phyloP scores from a whole-genome alignment of 2,113 vertebrate genomes.

The Sturnus vulgaris region DNA sequence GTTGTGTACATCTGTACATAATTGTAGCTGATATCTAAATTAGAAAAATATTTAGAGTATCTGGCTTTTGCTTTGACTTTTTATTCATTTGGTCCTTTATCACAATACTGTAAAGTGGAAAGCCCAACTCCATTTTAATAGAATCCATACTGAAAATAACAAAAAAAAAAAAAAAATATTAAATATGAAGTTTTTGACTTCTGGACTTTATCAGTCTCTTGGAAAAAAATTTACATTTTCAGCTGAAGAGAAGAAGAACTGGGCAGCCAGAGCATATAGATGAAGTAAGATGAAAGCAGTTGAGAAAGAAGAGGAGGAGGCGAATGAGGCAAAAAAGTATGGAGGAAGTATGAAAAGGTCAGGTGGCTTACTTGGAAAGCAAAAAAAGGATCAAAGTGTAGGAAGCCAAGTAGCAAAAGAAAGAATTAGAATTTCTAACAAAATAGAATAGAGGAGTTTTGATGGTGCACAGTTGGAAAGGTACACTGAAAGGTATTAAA shows the following conservation, averaged over 20 bases:
- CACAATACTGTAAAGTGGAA: constrained; percentile 18
- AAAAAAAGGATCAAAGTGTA: constrained; percentile 12
- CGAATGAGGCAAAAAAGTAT: neutral
- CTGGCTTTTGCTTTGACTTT: constrained; percentile 1
- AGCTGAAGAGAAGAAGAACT: constrained; percentile 7
- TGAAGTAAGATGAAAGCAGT: constrained; percentile 44
- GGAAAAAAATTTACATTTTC: constrained; percentile 24
- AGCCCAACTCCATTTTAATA: constrained; percentile 14
- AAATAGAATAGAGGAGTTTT: constrained; percentile 24
- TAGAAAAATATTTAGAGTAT: neutral
- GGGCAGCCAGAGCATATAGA: constrained; percentile 4
- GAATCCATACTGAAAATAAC: constrained; percentile 40
- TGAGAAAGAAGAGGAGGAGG: constrained; percentile 10
- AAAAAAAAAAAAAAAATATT: constrained; percentile 62
- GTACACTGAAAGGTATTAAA: constrained; percentile 18
- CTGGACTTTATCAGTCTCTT: neutral
- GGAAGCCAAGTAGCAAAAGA: neutral
- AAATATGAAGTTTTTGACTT: constrained; percentile 50
- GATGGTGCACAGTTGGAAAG: neutral
- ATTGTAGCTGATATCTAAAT: neutral
- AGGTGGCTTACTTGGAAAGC: neutral
- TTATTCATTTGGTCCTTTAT: neutral
- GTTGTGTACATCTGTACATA: neutral
- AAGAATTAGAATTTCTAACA: constrained; percentile 28
- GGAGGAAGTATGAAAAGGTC: constrained; percentile 4